Evolutionary conservation across 2,888 invertebrate genomes (phyloP).

Genomic region (Netelia virgata): DNA sequence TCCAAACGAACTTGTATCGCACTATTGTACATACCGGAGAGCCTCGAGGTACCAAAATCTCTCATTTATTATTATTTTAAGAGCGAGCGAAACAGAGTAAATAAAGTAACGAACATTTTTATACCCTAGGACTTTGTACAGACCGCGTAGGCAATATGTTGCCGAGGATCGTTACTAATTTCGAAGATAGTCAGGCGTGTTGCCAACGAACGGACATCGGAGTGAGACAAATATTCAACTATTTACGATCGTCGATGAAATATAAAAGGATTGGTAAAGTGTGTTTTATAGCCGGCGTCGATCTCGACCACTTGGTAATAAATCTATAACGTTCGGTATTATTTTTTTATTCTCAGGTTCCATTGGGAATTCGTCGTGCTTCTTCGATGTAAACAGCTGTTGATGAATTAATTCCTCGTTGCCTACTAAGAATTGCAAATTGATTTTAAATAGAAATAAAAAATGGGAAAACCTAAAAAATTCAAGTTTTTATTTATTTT

Average conservation of each 20-base stretch:
- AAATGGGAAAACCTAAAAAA: too few relatives aligned
- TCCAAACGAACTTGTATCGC: slow-evolving; percentile 10
- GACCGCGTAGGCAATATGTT: background rate
- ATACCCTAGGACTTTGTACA: too few relatives aligned
- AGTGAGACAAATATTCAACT: slow-evolving; percentile 33
- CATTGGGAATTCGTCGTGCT: background rate
- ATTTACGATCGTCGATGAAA: background rate
- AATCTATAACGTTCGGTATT: slow-evolving; percentile 20
- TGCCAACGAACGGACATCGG: slow-evolving; percentile 52
- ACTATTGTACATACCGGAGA: slow-evolving; percentile 23
- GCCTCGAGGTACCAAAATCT: slow-evolving; percentile 19
- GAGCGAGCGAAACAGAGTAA: background rate
- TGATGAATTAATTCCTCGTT: slow-evolving; percentile 14
- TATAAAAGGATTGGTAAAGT: slow-evolving; percentile 46
- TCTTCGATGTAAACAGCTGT: slow-evolving; percentile 6
- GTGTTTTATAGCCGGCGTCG: slow-evolving; percentile 3
- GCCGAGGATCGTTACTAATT: slow-evolving; percentile 33
- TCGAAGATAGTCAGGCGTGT: slow-evolving; percentile 31
- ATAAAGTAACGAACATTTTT: too few relatives aligned
- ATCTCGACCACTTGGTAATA: slow-evolving; percentile 12
- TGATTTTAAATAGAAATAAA: too few relatives aligned
- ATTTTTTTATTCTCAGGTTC: slow-evolving; percentile 12
- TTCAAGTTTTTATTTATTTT: too few relatives aligned
- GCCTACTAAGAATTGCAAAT: too few relatives aligned
- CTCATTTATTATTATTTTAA: background rate